phyloP scores from a whole-genome alignment of 2,113 vertebrate genomes.

The Oreochromis niloticus region DNA sequence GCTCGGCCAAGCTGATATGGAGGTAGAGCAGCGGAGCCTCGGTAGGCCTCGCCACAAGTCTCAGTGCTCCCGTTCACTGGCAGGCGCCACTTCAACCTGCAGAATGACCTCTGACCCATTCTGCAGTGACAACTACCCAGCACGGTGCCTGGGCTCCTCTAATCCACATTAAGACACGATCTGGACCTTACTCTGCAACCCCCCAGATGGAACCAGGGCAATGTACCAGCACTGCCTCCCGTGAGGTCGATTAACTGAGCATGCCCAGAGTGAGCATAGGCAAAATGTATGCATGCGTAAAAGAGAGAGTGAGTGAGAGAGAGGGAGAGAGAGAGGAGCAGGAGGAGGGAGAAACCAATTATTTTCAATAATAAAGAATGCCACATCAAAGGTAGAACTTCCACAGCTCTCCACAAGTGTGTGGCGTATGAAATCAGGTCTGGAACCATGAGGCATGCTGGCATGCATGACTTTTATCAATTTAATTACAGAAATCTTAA shows the following conservation, averaged over 20 bases:
- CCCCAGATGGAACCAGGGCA: constrained; percentile 2
- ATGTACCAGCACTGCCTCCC: not conserved
- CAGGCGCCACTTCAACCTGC: constrained; percentile 42
- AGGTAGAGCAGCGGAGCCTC: constrained; percentile 21
- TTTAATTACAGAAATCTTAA: constrained; percentile 78
- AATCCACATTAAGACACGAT: constrained; percentile 9
- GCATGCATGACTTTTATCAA: constrained; percentile 74
- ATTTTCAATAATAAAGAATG: constrained; percentile 74
- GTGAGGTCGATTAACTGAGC: constrained; percentile 60
- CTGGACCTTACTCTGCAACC: not conserved
- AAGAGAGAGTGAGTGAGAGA: accelerated
- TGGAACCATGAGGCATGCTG: constrained; percentile 69
- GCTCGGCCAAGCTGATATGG: constrained; percentile 52
- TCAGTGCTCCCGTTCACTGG: constrained; percentile 6
- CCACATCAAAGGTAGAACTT: constrained; percentile 77
- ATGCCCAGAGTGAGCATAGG: constrained; percentile 49
- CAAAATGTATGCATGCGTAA: constrained; percentile 17
- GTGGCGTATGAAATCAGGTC: constrained; percentile 65
- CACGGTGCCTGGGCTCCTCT: not conserved
- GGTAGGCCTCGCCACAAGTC: not conserved
- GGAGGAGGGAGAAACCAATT: constrained; percentile 65
- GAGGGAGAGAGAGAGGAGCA: not conserved
- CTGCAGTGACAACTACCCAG: not conserved
- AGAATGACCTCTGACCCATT: constrained; percentile 34
- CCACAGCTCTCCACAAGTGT: constrained; percentile 55